Conservation (phyloP, 2,888 invertebrate genomes). For the Nomada flava region DNA sequence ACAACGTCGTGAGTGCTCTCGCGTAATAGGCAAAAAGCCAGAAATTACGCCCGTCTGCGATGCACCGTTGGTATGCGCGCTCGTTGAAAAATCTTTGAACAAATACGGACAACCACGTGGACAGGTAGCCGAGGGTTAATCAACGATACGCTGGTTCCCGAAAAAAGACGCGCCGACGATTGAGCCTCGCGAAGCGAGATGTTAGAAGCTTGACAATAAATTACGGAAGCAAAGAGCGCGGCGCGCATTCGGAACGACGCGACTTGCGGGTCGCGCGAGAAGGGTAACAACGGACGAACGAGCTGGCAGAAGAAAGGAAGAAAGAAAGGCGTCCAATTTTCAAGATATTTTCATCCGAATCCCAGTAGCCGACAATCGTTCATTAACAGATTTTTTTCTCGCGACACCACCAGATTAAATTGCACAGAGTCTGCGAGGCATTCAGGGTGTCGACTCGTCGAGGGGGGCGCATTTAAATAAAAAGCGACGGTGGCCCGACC, state of each 20-base stretch:
- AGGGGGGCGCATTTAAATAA: constrained; percentile 80
- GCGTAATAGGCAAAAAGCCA: constrained; percentile 51
- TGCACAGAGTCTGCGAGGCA: constrained; percentile 75
- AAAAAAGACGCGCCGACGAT: too few species aligned
- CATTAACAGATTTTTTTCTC: constrained; percentile 82
- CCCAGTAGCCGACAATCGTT: constrained; percentile 80
- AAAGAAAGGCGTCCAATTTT: constrained; percentile 75
- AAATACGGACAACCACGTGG: neutral
- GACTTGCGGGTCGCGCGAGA: neutral
- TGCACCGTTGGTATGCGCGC: neutral
- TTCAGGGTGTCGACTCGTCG: constrained; percentile 70
- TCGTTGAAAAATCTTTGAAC: neutral
- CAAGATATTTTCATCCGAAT: constrained; percentile 77
- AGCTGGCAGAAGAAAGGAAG: constrained; percentile 43
- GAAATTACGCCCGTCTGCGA: constrained; percentile 38
- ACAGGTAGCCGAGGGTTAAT: neutral
- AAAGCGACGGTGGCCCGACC: constrained; percentile 77
- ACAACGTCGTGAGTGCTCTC: constrained; percentile 50
- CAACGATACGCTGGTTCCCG: neutral
- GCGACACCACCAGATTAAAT: constrained; percentile 74
- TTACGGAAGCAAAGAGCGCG: constrained; percentile 3
- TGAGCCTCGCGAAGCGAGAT: neutral
- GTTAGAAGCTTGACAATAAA: neutral
- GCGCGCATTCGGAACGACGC: constrained; percentile 29
- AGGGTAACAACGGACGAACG: neutral